Evolutionary conservation across 2,888 invertebrate genomes (phyloP).

Genomic region (Muscina levida): DNA sequence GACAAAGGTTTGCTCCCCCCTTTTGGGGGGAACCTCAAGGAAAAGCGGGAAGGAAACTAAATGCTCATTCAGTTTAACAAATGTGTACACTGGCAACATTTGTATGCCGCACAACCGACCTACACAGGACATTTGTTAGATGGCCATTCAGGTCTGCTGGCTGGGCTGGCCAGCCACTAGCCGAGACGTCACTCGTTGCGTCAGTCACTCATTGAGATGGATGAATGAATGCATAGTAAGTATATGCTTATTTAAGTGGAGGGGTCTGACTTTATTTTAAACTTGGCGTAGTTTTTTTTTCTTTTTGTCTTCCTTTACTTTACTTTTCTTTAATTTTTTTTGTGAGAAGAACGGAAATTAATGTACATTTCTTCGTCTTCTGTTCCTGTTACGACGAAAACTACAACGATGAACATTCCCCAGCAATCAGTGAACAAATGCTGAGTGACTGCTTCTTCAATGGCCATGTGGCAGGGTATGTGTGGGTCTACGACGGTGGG

Average conservation of each 20-base stretch:
- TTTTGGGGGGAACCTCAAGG: background rate
- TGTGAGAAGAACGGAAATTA: conserved; percentile 58
- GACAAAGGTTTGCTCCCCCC: background rate
- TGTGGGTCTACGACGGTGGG: too few species aligned
- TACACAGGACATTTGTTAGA: conserved; percentile 55
- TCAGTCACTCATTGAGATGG: conserved; percentile 25
- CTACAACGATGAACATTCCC: too few species aligned
- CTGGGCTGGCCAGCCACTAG: background rate
- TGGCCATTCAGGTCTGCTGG: conserved; percentile 16
- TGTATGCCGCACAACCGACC: conserved; percentile 49
- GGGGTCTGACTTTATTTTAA: conserved; percentile 38
- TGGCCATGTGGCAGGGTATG: conserved; percentile 10
- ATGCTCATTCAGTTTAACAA: conserved; percentile 38
- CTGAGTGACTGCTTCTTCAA: background rate
- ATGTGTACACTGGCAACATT: conserved; percentile 44
- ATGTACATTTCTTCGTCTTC: conserved; percentile 43
- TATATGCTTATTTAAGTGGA: conserved; percentile 51
- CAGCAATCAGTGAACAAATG: background rate
- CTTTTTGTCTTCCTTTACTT: background rate
- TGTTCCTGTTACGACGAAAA: background rate
- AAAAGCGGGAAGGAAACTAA: conserved; percentile 32
- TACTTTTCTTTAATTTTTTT: too few species aligned
- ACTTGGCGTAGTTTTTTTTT: conserved; percentile 20
- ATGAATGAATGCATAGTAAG: conserved; percentile 33
- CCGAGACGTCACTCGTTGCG: background rate